Conservation (phyloP, 1,140 invertebrate species). For the Parapsyche elsis region DNA sequence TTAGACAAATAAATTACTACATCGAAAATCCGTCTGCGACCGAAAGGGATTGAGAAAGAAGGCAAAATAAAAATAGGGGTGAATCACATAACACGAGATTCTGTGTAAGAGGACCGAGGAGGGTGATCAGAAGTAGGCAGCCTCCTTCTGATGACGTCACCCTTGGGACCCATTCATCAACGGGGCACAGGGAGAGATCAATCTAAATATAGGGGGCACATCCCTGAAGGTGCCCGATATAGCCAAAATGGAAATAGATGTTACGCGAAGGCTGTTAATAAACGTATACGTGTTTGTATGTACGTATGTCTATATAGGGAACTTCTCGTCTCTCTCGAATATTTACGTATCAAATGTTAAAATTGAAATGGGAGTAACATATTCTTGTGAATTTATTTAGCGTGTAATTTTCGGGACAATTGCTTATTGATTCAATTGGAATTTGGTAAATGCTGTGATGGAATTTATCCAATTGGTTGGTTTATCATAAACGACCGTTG, state of each 20-base stretch:
- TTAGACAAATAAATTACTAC: neutral
- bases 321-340: too few relatives aligned
- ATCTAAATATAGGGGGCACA: constrained; percentile 23
- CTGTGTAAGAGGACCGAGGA: neutral
- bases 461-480: too few relatives aligned
- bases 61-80: neutral
- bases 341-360: too few relatives aligned
- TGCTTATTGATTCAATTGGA: too few relatives aligned
- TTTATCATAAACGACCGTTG: too few relatives aligned
- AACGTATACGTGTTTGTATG: neutral
- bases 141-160: constrained; percentile 16
- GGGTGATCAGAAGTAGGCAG: neutral
- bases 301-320: too few relatives aligned
- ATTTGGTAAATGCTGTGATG: too few relatives aligned
- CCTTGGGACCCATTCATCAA: constrained; percentile 36
- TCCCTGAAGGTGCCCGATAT: neutral
- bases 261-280: constrained; percentile 4
- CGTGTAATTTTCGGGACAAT: too few relatives aligned
- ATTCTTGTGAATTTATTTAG: too few relatives aligned
- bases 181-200: neutral
- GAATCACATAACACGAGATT: neutral
- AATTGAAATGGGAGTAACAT: too few relatives aligned
- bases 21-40: too few relatives aligned
- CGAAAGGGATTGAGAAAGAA: neutral
- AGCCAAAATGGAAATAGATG: constrained; percentile 33